A percentile compares a stretch with the other conserved stretches of the same genome.
Evolutionary conservation across 2,797 vertebrate genomes (phyloP).

Genomic region (Arrhamphus sclerolepis): DNA sequence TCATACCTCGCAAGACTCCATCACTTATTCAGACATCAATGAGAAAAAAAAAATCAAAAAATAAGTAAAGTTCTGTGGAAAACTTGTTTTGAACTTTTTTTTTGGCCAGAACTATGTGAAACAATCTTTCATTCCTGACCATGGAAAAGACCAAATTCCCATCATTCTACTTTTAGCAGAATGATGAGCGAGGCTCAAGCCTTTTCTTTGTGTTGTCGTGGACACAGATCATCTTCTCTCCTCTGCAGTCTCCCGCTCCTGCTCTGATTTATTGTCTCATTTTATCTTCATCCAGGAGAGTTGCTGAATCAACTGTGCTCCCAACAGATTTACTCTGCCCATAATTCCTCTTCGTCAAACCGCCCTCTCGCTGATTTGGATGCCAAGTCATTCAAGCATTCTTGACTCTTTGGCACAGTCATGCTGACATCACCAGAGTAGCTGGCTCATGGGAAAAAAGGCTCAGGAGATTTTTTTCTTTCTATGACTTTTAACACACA

Average conservation of each 20-base stretch:
- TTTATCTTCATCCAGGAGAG: slow-evolving; percentile 47
- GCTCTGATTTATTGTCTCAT: slow-evolving; percentile 59
- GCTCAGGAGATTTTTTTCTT: slow-evolving; percentile 4
- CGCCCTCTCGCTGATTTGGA: slow-evolving; percentile 13
- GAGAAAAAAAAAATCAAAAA: neutral
- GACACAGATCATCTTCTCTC: slow-evolving; percentile 47
- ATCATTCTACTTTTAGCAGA: neutral
- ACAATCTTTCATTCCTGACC: neutral
- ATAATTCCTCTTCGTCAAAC: slow-evolving; percentile 50
- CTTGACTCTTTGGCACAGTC: slow-evolving; percentile 45
- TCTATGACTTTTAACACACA: slow-evolving; percentile 6
- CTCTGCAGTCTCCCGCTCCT: slow-evolving; percentile 19
- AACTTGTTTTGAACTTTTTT: neutral
- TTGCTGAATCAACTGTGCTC: slow-evolving; percentile 64
- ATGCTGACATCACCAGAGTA: slow-evolving; percentile 54
- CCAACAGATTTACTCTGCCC: slow-evolving; percentile 54
- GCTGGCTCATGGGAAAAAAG: slow-evolving; percentile 19
- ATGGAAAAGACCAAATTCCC: neutral
- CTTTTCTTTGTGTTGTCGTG: slow-evolving; percentile 7
- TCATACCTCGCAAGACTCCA: neutral
- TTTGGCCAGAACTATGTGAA: neutral
- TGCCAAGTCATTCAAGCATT: slow-evolving; percentile 58
- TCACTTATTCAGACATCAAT: neutral
- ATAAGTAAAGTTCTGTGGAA: neutral
- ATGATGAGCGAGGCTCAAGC: neutral